Evolutionary conservation across 2,113 vertebrate genomes (phyloP), one percentile per base, ranked within the genome.

Genomic region (Condylura cristata): DNA sequence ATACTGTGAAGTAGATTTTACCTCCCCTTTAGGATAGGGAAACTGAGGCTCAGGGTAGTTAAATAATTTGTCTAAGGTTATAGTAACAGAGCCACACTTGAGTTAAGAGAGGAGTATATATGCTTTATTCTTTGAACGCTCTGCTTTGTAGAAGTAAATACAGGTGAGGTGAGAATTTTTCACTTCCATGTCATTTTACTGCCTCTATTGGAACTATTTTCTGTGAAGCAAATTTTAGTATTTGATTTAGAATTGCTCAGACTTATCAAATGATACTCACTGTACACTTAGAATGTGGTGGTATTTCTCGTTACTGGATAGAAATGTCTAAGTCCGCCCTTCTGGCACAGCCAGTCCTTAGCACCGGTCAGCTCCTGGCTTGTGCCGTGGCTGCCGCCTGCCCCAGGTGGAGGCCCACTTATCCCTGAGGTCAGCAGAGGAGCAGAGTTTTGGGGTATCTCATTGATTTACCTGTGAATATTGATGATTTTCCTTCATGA

Each of bases 191-290:
- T 72, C 24, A 60, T 74, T 87, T 93, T 80, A 61, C 53, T 61
- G 48, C 58, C 61, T 95, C 39, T 91, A 0, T 83, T 71, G 74
- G 92, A 28, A 58, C 68, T 90, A 72, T 30, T 80, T 78, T 75
- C 17, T 91, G 37, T 85, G 61, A 93, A 88, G 58, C 80, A 81
- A 83, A 82, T 74, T 51, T 80, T 88, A 37, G 46, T 70, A 78
- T 68, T 90, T 94, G 56, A 65, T 81, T 92, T 74, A 96, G 56
- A 79, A 24, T 93, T 53, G 16, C n/a, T 90, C 72, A 83, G 53
- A 16, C 30, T 72, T 63, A 74, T 84, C 34, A 80, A 63, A 44
- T 84, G 14, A 6, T 76, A 48, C 56, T 89, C 79, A 85, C 87
- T 87, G 91, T 93, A 58, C 66, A 39, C 41, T 80, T 61, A 30